Evolutionary conservation across 2,797 vertebrate genomes (phyloP), one percentile per base, ranked within the genome.

Genomic region (Chelidonichthys spinosus): DNA sequence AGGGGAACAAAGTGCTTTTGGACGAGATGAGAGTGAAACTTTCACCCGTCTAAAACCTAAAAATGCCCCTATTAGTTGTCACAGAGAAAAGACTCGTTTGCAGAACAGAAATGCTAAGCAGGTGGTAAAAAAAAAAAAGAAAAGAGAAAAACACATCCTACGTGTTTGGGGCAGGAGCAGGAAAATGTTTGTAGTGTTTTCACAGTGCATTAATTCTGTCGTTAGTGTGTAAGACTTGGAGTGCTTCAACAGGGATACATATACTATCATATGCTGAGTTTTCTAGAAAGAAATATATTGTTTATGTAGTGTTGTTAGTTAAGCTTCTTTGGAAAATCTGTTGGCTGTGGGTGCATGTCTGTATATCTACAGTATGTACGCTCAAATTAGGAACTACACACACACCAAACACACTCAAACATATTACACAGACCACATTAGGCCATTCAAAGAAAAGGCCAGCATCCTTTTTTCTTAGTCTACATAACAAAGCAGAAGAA

Each of bases 1-100:
- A 90, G 83, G 89, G 93, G 93, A 92, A 94, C 92, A 95, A 96
- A 97, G 95, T 95, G 95, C 94, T 95, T 89, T 73, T 84, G 92
- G 92, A 95, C 73, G 79, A 91, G 92, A 90, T 90, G 92, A 79
- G 90, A 89, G 89, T 87, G 92, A 92, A 91, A 93, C 92, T 95
- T 93, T 91, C 81, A 90, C 71, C 44, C 65, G 60, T 67, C 63
- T 79, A 39, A 80, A 82, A 85, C 40, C 70, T n/a, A 55, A 68
- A 79, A 42, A 46, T 62, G 56, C 64, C 71, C 65, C 58, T 63
- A 33, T 78, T 52, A 66, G 74, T 43, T 84, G 77, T 83, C 63
- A 56, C 65, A 85, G 69, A 84, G 69, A 49, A 85, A 83, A 73
- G 70, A 66, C 25, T 75, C 4, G 59, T 79, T 80, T 79, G 75